Evolutionary conservation across 2,113 vertebrate species (phyloP), one percentile per base, ranked within the genome.

Genomic region (Aythya baeri): DNA sequence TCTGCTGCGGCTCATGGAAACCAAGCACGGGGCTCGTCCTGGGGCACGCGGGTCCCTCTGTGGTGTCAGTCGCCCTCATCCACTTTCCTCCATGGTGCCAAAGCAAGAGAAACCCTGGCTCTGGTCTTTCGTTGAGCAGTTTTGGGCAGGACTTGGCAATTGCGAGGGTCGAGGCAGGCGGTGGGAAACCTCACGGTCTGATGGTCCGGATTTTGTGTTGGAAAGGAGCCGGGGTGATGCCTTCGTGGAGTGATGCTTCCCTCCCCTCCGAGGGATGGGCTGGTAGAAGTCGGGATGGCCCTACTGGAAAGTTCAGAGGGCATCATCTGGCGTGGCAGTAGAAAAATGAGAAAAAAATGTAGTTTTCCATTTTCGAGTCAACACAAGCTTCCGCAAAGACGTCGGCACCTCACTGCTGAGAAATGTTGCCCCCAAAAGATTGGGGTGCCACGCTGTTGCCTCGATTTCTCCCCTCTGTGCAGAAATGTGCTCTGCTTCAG

Each of bases 1-100:
- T 15, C 62, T 80, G 34, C 54, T 23, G 17, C 4, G 8, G 18
- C 32, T 36, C 55, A 52, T 27, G 27, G 73, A 25, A 46, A 27
- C 31, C 44, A 31, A 26, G 2, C 1, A 0, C 73, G 36, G 7
- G 13, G 4, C 21, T 2, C 0, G 27, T 58, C 26, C 13, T 14
- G 46, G 49, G 36, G 20, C 43, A 76, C 49, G 4, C 9, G 7
- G 6, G 7, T 66, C 38, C 81, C 86, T 27, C 58, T 4, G 3
- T 57, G 78, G 20, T 43, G 66, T 49, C 32, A 61, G 7, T 79
- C 9, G 67, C 17, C 50, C 31, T 5, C 34, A 16, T 11, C 7
- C 22, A 6, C 29, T 31, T 32, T 11, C 59, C 27, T 11, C 17
- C 62, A 25, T 36, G n/a, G 49, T 21, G 13, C 13, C 5, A 2